Evolutionary conservation across 2,888 invertebrate genomes (phyloP), one percentile per base, ranked within the genome.

Genomic region (Brachylomia viminalis): DNA sequence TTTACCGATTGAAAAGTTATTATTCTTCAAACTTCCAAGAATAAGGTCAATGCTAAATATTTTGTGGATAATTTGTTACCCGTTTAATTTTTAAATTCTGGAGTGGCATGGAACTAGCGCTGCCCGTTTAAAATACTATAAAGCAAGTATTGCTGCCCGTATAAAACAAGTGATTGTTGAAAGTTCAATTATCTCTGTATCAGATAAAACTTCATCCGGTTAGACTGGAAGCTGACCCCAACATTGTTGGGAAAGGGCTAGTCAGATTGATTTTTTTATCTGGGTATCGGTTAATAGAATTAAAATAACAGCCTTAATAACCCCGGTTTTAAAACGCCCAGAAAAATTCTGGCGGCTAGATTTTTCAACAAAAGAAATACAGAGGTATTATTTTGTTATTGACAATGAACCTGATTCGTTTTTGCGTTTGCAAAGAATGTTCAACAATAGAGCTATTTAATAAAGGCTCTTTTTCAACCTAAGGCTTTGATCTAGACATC

Each of bases 401-500:
- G n/a, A 33, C 62, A 71, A 45, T 49, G 30, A 69, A 52, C 68
- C 47, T 64, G 20, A 62, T 76, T 76, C 17, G 38, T n/a, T 49
- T 64, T 49, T 13, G 2, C 49, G 10, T 72, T 49, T 62, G 30
- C 33, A 75, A 65, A 75, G 58, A 64, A 61, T 58, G 0, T 2
- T 67, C 15, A 56, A 80, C 66, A 76, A 71, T 49, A 42, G 30
- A 59, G 8, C 33, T 54, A 54, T 68, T 65, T 33, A 72, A 64
- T 64, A 72, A 59, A 72, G 65, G 20, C 42, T 49, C 20, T 54
- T 72, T 77, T 71, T 82, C 27, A 59, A 68, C 30, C 47, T 38
- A 20, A 49, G 52, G 38, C 13, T 65, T 71, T 30, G 15, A 77
- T 49, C 59, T 66, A 45, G 75, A 75, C 75, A 68, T 30, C 0